Base-by-base conservation (phyloP, 1,140 invertebrate genomes). In the Ceratina japonica region DNA sequence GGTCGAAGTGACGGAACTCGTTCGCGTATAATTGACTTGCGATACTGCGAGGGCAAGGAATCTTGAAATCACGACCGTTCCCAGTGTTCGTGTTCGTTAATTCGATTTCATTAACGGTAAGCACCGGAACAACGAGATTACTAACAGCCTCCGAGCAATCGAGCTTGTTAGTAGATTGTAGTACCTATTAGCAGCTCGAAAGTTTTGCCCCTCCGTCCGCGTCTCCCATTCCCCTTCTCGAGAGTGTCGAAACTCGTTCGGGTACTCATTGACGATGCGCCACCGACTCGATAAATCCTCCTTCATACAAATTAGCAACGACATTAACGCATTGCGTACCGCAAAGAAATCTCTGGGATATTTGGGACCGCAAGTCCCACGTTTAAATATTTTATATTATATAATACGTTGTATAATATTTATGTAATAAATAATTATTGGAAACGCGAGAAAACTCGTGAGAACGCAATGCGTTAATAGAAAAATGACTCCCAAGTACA, bases 81-180 rank as follows among this genome's bases (percentile, higher is more conserved):
- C 27, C 24, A 16, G 8, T 7, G 3, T 7, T 27, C 27, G 1
- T 20, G n/a, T 54, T 20, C n/a, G 44, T 74, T 37, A 18, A 31
- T 44, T 74, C 22, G 49, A 65, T 44, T 63, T 15, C 24, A 16
- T 77, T 44, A 31, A 16, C 15, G 16, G 8, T 18, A 27, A 54
- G 20, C 52, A 8, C 49, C 0, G 8, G 51, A 15, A 65, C 52
- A 22, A 24, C 7, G 13, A 31, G 27, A 72, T 72, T 63, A 63
- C 49, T 7, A 31, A 22, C 27, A n/a, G 20, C 31, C 51, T 44
- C 68, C 13, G 15, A 63, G 27, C 56, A 15, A 77, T 71, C 27
- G 12, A 54, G 59, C 61, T 63, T 54, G 58, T 63, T 77, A 44
- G 52, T 63, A 54, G 75, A 77, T 77, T 51, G 56, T 24, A 2